These are phyloP conservation scores for Hemibagrus wyckioides DNA, from an alignment of 2,113 vertebrate species.

Conservation along the genomic window DNA sequence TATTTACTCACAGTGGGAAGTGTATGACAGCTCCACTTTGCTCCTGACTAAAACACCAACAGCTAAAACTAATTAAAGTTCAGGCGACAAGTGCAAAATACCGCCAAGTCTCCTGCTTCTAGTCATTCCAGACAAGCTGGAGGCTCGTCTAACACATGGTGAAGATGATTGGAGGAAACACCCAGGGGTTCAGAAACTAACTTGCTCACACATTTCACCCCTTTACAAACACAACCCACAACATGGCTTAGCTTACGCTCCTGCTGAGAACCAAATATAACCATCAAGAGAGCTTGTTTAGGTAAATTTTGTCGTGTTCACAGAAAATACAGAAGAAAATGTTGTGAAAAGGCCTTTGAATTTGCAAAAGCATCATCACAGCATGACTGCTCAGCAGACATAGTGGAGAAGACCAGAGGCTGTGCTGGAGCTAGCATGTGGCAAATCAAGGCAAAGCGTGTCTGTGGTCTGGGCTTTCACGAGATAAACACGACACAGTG, in stretches of 20 bases:
- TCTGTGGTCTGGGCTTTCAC: neutral
- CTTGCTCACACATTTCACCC: conserved; percentile 15
- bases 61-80: conserved; percentile 59
- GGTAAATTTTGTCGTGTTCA: neutral
- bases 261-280: conserved; percentile 17
- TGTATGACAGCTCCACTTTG: conserved; percentile 12
- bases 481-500: neutral
- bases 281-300: conserved; percentile 5
- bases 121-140: conserved; percentile 55
- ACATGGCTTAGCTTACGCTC: neutral
- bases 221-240: conserved; percentile 5
- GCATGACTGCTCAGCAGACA: neutral
- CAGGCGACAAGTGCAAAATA: conserved; percentile 56
- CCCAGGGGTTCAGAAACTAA: conserved; percentile 36
- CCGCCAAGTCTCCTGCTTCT: conserved; percentile 24
- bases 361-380: conserved; percentile 16
- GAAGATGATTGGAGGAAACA: conserved; percentile 27
- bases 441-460: neutral
- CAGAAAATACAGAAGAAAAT: conserved; percentile 14
- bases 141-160: conserved; percentile 28
- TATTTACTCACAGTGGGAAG: conserved; percentile 11
- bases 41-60: conserved; percentile 42
- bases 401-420: neutral
- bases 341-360: conserved; percentile 1
- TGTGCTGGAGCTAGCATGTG: neutral